These are phyloP conservation scores for Chamaetylas fuelleborni DNA, from an alignment of 2,113 vertebrate genomes.

Conservation along the genomic window DNA sequence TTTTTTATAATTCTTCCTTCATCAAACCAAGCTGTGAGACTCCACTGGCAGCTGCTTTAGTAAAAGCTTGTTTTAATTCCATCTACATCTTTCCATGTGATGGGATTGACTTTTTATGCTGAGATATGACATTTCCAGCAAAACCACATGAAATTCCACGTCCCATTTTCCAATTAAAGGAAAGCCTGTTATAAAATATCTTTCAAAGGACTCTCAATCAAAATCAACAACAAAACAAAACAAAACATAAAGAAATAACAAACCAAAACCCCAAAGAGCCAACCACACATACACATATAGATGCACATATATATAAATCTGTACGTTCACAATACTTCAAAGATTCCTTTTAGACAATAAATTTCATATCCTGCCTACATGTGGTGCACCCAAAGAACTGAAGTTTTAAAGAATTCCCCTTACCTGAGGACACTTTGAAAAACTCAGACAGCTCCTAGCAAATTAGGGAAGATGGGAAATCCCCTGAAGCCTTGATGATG, in stretches of 20 bases:
- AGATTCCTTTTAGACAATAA: background rate
- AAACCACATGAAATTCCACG: background rate
- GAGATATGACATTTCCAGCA: background rate
- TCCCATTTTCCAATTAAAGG: background rate
- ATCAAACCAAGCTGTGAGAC: background rate
- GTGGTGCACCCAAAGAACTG: background rate
- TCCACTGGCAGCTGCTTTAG: background rate
- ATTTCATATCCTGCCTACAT: background rate
- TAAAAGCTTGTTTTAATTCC: background rate
- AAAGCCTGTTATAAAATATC: background rate
- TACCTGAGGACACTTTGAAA: background rate
- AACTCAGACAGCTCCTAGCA: background rate
- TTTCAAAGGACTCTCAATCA: background rate
- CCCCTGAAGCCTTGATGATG: background rate
- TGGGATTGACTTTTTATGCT: background rate
- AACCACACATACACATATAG: rapidly evolving
- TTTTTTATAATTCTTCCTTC: background rate
- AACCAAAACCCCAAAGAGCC: too few relatives aligned
- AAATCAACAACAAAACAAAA: too few relatives aligned
- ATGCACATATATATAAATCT: background rate
- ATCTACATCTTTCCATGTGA: background rate
- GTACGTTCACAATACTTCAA: background rate
- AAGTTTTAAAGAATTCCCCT: background rate
- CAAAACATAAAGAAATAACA: too few relatives aligned
- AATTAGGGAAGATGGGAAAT: background rate